Percentiles rank a stretch among this genome's conserved stretches.
Evolutionary conservation across 1,140 invertebrate species (phyloP).

Genomic region (Drosophila pseudoananassae): DNA sequence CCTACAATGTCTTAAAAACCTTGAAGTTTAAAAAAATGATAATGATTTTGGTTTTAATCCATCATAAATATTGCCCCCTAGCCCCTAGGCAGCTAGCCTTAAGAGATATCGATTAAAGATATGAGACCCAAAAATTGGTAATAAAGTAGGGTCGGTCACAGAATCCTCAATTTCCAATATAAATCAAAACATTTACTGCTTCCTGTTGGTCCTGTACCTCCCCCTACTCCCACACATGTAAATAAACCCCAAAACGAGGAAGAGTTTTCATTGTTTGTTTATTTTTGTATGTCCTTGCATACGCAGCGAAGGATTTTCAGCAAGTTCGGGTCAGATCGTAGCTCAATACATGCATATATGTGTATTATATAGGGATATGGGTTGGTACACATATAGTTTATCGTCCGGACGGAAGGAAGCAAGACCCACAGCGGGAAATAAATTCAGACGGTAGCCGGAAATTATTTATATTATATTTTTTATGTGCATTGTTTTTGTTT

Average conservation of each 20-base stretch:
- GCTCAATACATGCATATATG: slow-evolving; percentile 21
- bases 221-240: slow-evolving; percentile 43
- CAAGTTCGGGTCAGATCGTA: slow-evolving; percentile 27
- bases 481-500: slow-evolving; percentile 52
- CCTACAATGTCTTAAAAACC: background rate
- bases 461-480: slow-evolving; percentile 79
- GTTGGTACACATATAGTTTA: slow-evolving; percentile 38
- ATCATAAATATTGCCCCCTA: slow-evolving; percentile 7
- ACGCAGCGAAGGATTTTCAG: slow-evolving; percentile 33
- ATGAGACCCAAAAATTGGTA: slow-evolving; percentile 19
- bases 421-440: slow-evolving; percentile 53
- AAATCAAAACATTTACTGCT: slow-evolving; percentile 74
- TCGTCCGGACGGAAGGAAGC: slow-evolving; percentile 65
- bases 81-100: background rate
- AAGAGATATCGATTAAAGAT: slow-evolving; percentile 53
- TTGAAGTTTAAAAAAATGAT: background rate
- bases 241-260: slow-evolving; percentile 48
- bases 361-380: slow-evolving; percentile 8
- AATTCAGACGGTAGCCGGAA: slow-evolving; percentile 69
- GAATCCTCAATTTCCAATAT: slow-evolving; percentile 69
- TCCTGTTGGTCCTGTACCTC: slow-evolving; percentile 35
- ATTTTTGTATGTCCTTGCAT: slow-evolving; percentile 33
- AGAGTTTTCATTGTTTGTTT: slow-evolving; percentile 31
- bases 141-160: slow-evolving; percentile 20
- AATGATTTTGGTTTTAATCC: slow-evolving; percentile 16